Base-by-base conservation (phyloP, 35 echinoderm and acorn worm genomes). In the Strongylocentrotus purpuratus region DNA sequence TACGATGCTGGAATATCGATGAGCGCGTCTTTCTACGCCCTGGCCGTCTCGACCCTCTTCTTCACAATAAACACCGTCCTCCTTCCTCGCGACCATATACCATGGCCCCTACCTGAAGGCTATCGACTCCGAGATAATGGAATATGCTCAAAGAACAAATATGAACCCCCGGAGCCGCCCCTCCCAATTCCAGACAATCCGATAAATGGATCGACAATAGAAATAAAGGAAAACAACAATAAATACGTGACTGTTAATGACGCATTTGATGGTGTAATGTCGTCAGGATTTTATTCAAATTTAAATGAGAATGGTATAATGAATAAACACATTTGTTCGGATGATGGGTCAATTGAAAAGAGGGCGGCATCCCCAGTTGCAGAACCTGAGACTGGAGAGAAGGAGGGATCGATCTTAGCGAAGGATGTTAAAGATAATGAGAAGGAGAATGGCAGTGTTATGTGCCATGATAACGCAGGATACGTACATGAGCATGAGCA, bases 41-140 rank as follows among this genome's bases (percentile, higher is more conserved):
- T 89, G 9, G 87, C 87, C 15, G 12, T 89, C 17, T 89, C 87
- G 25, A 89, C 87, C 33, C 87, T 89, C 33, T 89, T 89, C 87
- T 89, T 89, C 87, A 18, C 45, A 17, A 5, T 89, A 2, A 89
- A 89, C 87, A 89, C 87, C 33, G 32, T 46, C 33, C 87, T 89
- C 12, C 45, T 89, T 2, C 87, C 87, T 0, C 87, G 87, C 32
- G 4, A 0, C 33, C 87, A 89, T 28, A 89, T 89, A 4, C 87
- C 87, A 25, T 89, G 87, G 87, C 87, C 87, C 12, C 87, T 89
- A 9, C 87, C 87, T 5, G 33, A 33, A 7, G 20, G 33, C 87
- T 89, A 89, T 9, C 33, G 25, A 33, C 45, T 89, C 15, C 9
- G 86, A 31, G 33, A 33, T 0, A 45, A 8, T 7, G 32, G 87